These are phyloP conservation scores for Camponotus vicinus DNA, from an alignment of 1,140 invertebrate species.

Conservation along the genomic window DNA sequence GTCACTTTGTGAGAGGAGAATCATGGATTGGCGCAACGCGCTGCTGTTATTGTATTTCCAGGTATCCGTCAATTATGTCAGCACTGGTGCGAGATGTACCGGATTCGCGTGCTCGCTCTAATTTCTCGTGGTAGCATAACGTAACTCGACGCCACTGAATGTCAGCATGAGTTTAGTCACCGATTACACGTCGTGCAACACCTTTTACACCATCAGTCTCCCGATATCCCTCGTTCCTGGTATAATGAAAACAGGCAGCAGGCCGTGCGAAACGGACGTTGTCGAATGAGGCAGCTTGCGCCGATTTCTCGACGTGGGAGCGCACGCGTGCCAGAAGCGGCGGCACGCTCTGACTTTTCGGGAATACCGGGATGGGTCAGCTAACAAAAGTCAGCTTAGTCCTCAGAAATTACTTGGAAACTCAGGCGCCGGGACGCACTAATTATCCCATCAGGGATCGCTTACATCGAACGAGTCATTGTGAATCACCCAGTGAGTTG, in stretches of 20 bases:
- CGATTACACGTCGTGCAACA: conserved; percentile 66
- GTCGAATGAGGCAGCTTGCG: conserved; percentile 50
- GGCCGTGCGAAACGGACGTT: conserved; percentile 20
- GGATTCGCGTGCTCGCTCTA: conserved; percentile 32
- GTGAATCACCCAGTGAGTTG: conserved; percentile 60
- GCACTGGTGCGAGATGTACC: background rate
- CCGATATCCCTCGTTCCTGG: conserved; percentile 71
- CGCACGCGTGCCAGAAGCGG: conserved; percentile 43
- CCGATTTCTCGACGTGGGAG: conserved; percentile 31
- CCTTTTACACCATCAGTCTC: conserved; percentile 56
- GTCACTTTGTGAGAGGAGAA: conserved; percentile 5
- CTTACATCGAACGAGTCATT: conserved; percentile 31
- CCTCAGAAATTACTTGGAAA: conserved; percentile 66
- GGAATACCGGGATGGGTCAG: conserved; percentile 57
- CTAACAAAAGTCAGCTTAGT: conserved; percentile 43
- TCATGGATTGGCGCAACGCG: conserved; percentile 2
- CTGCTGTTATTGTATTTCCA: conserved; percentile 45
- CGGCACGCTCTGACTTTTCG: conserved; percentile 62
- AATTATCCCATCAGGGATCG: conserved; percentile 44
- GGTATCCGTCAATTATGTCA: conserved; percentile 43
- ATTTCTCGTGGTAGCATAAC: conserved; percentile 25
- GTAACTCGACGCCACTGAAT: conserved; percentile 56
- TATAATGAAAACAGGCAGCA: conserved; percentile 62
- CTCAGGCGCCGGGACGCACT: conserved; percentile 39
- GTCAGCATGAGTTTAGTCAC: conserved; percentile 70